Conservation (phyloP, 2,797 vertebrate species). For the Onychomys torridus region DNA sequence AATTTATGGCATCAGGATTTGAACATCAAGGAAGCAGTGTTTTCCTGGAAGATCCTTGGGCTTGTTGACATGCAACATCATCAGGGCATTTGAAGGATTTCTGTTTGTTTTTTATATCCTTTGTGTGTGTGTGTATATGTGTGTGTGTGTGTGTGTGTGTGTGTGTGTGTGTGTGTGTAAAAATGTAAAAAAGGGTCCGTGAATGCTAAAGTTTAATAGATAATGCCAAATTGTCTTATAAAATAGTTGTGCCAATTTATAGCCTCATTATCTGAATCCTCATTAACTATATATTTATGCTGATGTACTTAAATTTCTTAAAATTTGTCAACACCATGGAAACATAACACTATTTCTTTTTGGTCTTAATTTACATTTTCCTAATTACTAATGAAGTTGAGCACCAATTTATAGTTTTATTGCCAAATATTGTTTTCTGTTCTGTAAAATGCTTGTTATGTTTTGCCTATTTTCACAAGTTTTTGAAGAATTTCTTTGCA, state of each 20-base stretch:
- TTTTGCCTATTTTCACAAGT: neutral
- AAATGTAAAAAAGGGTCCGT: neutral
- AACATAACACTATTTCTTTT: neutral
- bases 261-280: neutral
- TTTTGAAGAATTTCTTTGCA: neutral
- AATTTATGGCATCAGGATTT: neutral
- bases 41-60: neutral
- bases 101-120: neutral
- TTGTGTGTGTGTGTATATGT: neutral
- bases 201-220: neutral
- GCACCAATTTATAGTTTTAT: neutral
- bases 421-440: neutral
- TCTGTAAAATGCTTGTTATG: neutral
- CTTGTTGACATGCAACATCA: neutral
- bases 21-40: neutral
- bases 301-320: neutral
- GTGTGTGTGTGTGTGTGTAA: too few relatives aligned
- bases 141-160: neutral
- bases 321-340: neutral
- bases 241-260: neutral
- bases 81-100: neutral
- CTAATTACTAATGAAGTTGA: constrained; percentile 1
- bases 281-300: neutral
- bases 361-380: constrained; percentile 1
- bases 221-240: neutral